phyloP scores from a whole-genome alignment of 1,140 invertebrate species.

The Ips nitidus region DNA sequence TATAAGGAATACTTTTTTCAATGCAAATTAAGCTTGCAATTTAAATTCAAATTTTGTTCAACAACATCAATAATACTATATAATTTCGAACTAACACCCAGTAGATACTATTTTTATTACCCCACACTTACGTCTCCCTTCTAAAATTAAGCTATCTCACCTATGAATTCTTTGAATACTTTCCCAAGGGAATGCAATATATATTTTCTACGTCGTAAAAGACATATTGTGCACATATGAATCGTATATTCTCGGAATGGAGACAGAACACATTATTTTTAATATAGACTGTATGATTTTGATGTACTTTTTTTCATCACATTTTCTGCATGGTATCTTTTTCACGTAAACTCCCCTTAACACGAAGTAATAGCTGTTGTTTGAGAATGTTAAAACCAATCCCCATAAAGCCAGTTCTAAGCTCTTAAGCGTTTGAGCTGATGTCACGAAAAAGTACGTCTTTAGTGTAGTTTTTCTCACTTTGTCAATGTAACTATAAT shows the following conservation, averaged over 20 bases:
- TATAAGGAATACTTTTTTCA: too few relatives aligned
- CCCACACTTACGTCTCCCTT: background rate
- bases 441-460: too few relatives aligned
- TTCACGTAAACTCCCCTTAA: background rate
- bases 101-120: background rate
- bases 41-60: too few relatives aligned
- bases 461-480: too few relatives aligned
- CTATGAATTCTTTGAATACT: conserved; percentile 2
- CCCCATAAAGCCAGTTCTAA: too few relatives aligned
- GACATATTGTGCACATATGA: conserved; percentile 13
- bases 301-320: conserved; percentile 1
- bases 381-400: too few relatives aligned
- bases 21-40: too few relatives aligned
- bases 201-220: conserved; percentile 13
- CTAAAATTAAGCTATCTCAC: conserved; percentile 5
- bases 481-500: too few relatives aligned
- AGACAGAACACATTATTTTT: conserved; percentile 14
- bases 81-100: too few relatives aligned
- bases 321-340: background rate
- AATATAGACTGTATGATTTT: conserved; percentile 12
- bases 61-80: too few relatives aligned
- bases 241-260: conserved; percentile 14
- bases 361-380: background rate
- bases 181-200: conserved; percentile 7
- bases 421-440: too few relatives aligned